A percentile compares a stretch with the other conserved stretches of the same genome.
Evolutionary conservation across 2,888 invertebrate species (phyloP).

Genomic region (Mesochorus sp.): DNA sequence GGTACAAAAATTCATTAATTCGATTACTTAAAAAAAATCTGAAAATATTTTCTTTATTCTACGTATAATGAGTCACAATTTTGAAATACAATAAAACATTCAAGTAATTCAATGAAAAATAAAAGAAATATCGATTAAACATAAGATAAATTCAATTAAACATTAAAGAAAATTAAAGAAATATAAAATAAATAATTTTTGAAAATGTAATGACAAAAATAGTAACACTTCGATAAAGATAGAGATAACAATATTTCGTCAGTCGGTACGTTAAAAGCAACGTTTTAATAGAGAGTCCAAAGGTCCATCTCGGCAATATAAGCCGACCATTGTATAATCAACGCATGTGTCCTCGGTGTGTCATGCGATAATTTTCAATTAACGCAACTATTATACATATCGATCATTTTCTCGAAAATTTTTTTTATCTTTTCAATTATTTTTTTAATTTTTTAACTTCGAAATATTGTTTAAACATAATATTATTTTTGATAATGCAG

Average conservation of each 20-base stretch:
- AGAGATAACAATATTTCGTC: slow-evolving; percentile 30
- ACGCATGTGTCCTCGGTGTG: neutral
- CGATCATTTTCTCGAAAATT: neutral
- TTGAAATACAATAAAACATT: too few species aligned
- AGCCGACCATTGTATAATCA: neutral
- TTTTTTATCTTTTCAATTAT: too few species aligned
- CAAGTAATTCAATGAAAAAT: too few species aligned
- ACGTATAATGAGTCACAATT: too few species aligned
- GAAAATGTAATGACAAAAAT: neutral
- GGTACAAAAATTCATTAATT: too few species aligned
- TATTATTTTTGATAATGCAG: neutral
- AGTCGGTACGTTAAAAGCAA: neutral
- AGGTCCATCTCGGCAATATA: slow-evolving; percentile 39
- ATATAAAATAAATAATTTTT: neutral
- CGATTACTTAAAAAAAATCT: too few species aligned
- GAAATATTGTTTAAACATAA: neutral
- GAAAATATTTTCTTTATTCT: too few species aligned
- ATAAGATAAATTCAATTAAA: too few species aligned
- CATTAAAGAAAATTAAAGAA: neutral
- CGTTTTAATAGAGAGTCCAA: slow-evolving; percentile 27
- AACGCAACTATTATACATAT: neutral
- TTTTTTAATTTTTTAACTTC: neutral
- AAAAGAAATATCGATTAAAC: too few species aligned
- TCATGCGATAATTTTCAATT: neutral
- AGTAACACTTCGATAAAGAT: neutral